A percentile compares a stretch with the other conserved stretches of the same genome.
phyloP scores from a whole-genome alignment of 1,140 invertebrate species.

The Stenopsyche tienmushanensis region DNA sequence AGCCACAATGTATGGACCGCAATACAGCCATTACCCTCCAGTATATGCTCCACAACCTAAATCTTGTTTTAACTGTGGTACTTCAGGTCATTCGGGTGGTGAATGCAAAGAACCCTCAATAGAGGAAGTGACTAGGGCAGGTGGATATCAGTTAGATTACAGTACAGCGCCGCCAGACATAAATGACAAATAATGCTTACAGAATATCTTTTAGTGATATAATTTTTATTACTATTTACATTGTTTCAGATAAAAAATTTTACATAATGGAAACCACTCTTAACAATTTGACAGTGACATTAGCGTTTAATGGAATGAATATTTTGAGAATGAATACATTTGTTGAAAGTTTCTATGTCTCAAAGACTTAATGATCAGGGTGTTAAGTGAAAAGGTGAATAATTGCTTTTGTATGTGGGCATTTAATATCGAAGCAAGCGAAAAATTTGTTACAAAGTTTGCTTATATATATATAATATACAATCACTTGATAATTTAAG shows the following conservation, averaged over 20 bases:
- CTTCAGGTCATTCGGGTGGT: slow-evolving; percentile 70
- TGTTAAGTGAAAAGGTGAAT: slow-evolving; percentile 33
- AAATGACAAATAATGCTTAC: slow-evolving; percentile 48
- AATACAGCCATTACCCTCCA: slow-evolving; percentile 50
- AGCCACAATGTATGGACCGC: slow-evolving; percentile 37
- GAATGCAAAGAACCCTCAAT: slow-evolving; percentile 86
- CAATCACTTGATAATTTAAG: slow-evolving; percentile 36
- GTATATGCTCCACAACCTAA: slow-evolving; percentile 56
- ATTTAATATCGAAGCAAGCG: slow-evolving; percentile 20
- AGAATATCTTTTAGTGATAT: slow-evolving; percentile 14
- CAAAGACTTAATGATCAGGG: slow-evolving; percentile 40
- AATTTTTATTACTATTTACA: slow-evolving; percentile 18
- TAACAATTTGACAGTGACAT: slow-evolving; percentile 13
- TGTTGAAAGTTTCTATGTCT: slow-evolving; percentile 34
- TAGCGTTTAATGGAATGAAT: slow-evolving; percentile 4
- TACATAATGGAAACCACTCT: not conserved
- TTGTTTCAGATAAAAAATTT: slow-evolving; percentile 2
- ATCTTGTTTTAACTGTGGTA: slow-evolving; percentile 76
- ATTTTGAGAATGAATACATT: slow-evolving; percentile 30
- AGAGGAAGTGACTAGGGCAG: slow-evolving; percentile 78
- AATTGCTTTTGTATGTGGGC: slow-evolving; percentile 36
- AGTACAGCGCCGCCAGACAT: slow-evolving; percentile 51
- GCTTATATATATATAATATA: slow-evolving; percentile 23
- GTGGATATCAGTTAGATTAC: slow-evolving; percentile 64
- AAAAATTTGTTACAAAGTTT: slow-evolving; percentile 14